Evolutionary conservation across 2,113 vertebrate species (phyloP), one percentile per base, ranked within the genome.

Genomic region (Ptychochromis oligacanthus): DNA sequence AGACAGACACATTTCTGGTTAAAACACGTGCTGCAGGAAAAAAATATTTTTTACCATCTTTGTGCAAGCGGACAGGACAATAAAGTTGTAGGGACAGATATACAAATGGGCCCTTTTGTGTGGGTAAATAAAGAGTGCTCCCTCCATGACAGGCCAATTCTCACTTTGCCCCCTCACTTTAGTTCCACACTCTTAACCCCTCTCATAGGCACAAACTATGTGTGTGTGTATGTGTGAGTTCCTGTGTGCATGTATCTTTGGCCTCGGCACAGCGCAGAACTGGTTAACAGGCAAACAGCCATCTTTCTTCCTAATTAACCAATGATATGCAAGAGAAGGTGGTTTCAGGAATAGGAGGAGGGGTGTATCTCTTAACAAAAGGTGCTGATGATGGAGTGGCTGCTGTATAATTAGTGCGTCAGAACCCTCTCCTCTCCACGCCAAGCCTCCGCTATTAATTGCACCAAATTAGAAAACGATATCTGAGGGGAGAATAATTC

Each of bases 301-400:
- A 97, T 98, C 96, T 97, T 97, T 98, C 96, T 97, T 97, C 96
- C 95, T 98, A 98, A 99, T 99, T 98, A 98, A 97, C 97, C 98
- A 98, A 98, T 98, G 97, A 98, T 98, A 97, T 97, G 97, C 96
- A 58, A 85, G 90, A 72, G 91, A 87, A 86, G 91, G 90, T 88
- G 90, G 90, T 82, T 89, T 74, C 58, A 15, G 90, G 76, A 86
- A 83, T 17, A 88, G 89, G 92, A 88, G 90, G 87, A 85, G 88
- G 90, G 85, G 88, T 96, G 96, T 96, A 95, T 97, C 97, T 88
- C 88, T 85, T 97, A 98, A 99, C 97, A 99, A 99, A 96, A 99
- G 98, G 97, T 98, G 97, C 98, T 98, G 98, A 98, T 99, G 98
- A 99, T 98, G 97, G 97, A 99, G 97, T 97, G 97, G 96, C 97